Conservation (phyloP, 2,888 invertebrate genomes). For the Mimas tiliae region DNA sequence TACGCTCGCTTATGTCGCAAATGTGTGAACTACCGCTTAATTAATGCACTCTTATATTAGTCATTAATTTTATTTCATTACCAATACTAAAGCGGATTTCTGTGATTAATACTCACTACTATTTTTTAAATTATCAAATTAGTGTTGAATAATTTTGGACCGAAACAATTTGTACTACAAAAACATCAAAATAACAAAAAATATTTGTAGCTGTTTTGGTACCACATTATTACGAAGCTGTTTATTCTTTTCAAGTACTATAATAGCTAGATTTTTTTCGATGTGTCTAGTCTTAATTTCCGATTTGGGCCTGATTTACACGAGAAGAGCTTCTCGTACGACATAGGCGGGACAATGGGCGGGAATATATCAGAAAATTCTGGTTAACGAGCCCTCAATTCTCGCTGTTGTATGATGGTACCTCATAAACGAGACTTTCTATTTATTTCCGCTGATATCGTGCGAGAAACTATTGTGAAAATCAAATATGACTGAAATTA, state of each 20-base stretch:
- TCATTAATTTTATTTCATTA: background rate
- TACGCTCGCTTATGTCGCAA: too few relatives aligned
- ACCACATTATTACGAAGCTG: background rate
- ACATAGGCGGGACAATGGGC: too few relatives aligned
- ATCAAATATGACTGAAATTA: too few relatives aligned
- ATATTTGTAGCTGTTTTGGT: background rate
- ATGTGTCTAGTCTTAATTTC: background rate
- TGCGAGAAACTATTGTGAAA: too few relatives aligned
- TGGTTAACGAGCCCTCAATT: too few relatives aligned
- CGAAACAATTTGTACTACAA: background rate
- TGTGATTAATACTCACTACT: background rate
- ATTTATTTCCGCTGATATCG: too few relatives aligned
- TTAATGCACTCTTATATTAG: background rate
- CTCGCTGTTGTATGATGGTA: too few relatives aligned
- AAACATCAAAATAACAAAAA: background rate
- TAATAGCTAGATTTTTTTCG: background rate
- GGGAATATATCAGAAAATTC: too few relatives aligned
- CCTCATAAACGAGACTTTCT: too few relatives aligned
- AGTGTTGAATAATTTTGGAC: background rate
- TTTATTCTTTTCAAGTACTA: background rate
- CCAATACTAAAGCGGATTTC: background rate
- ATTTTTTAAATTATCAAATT: background rate
- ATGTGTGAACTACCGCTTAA: constrained; percentile 7
- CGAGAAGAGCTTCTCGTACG: too few relatives aligned
- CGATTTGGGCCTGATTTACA: too few relatives aligned